Conservation (phyloP, 2,113 vertebrate species). For the Labeo rohita region DNA sequence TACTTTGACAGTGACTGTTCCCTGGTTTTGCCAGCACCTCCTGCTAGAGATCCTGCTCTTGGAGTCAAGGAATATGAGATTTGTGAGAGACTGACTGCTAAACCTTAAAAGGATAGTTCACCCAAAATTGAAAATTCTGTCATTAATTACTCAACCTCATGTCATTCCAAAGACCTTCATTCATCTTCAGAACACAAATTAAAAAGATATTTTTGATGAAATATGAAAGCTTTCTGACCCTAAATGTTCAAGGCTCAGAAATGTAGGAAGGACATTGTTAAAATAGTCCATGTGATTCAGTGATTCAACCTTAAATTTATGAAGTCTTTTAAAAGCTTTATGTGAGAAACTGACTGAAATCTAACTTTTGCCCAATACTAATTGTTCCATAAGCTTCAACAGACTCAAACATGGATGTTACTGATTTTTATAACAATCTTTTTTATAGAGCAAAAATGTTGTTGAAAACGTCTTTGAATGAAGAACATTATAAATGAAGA, state of each 20-base stretch:
- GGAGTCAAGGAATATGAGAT: constrained; percentile 82
- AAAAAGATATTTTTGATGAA: too few relatives aligned
- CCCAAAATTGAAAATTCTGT: too few relatives aligned
- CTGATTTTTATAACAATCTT: background rate
- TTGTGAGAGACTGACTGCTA: constrained; percentile 70
- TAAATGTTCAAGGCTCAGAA: too few relatives aligned
- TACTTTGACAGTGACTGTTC: constrained; percentile 82
- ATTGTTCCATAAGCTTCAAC: background rate
- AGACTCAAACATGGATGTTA: background rate
- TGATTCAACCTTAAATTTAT: too few relatives aligned
- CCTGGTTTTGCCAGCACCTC: constrained; percentile 70
- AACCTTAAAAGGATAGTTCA: background rate
- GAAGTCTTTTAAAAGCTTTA: background rate
- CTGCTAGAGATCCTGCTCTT: constrained; percentile 71
- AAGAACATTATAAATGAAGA: background rate
- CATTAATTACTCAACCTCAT: background rate
- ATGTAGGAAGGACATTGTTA: too few relatives aligned
- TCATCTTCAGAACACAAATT: too few relatives aligned
- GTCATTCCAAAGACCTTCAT: background rate
- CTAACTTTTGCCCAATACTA: background rate
- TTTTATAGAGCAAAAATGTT: background rate
- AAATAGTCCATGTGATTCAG: too few relatives aligned
- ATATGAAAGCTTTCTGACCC: too few relatives aligned
- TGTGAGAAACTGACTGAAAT: background rate
- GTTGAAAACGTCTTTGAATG: background rate